These are phyloP conservation scores for Tragopan temminckii DNA, from an alignment of 2,797 vertebrate genomes.

Conservation along the genomic window DNA sequence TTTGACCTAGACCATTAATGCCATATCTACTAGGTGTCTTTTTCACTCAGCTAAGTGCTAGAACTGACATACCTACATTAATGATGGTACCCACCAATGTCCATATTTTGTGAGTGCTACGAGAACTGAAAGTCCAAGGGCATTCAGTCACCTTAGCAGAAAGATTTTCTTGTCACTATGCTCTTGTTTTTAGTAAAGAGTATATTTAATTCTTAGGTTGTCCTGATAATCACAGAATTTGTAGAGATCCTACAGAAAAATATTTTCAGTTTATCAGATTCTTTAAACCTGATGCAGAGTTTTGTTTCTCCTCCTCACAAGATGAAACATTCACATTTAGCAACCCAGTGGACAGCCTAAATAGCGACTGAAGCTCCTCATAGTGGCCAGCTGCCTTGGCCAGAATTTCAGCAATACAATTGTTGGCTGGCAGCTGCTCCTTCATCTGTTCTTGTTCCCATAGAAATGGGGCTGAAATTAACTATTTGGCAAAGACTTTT, in stretches of 20 bases:
- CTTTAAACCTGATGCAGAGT: not conserved
- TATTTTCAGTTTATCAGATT: not conserved
- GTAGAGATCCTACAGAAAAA: not conserved
- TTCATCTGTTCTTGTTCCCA: slow-evolving; percentile 42
- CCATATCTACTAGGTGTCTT: not conserved
- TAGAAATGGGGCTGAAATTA: slow-evolving; percentile 19
- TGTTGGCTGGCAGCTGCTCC: not conserved
- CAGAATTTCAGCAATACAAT: not conserved
- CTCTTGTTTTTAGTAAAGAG: not conserved
- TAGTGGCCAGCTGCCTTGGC: not conserved
- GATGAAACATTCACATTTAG: not conserved
- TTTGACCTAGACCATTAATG: not conserved
- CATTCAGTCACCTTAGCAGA: not conserved
- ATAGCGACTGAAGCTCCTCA: not conserved
- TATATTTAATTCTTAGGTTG: not conserved
- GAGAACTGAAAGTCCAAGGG: not conserved
- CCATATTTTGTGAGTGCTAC: not conserved
- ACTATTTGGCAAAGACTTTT: not conserved
- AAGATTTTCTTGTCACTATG: not conserved
- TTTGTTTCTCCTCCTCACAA: not conserved
- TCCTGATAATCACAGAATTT: not conserved
- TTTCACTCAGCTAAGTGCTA: not conserved
- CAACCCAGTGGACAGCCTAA: not conserved
- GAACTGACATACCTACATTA: not conserved
- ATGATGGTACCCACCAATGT: not conserved